Base-by-base conservation (phyloP, 2,113 vertebrate species). In the Hemichromis elongatus region DNA sequence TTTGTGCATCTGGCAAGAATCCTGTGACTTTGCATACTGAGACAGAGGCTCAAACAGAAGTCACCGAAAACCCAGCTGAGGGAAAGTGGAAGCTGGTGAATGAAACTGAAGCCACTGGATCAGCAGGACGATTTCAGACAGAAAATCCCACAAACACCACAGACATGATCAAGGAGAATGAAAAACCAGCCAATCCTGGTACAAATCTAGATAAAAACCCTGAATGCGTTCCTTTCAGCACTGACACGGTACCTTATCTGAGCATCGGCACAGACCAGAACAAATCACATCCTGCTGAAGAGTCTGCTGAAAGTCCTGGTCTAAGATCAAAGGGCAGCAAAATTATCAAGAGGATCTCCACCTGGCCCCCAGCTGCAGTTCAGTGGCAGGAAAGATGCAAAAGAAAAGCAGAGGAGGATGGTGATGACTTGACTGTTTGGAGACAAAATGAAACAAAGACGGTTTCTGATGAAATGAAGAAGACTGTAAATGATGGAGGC, bases 351-450 rank as follows among this genome's bases (percentile, higher is more conserved):
- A 95, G 95, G 82, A 87, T 94, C 26, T 92, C 93, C 77, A 95
- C 95, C 12, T 96, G 96, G 96, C 96, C 96, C 54, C 92, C 13
- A 0, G 86, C 93, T 33, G 93, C 91, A 11, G 26, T 26, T 19
- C 93, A 95, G 89, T 95, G 95, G 95, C 90, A 90, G 88, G 86
- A 83, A 11, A 88, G 91, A 50, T 84, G 92, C 55, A 79, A 87
- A 35, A 78, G 57, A 40, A 53, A 59, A 57, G 42, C 68, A 50
- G 68, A 70, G 8, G 56, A 89, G 28, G 59, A 82, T 9, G 85
- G 53, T 6, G 86, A 61, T 12, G 53, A 70, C 13, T 0, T 85
- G 63, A 19, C 56, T 26, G 24, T 75, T 28, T 84, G 85, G 84
- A 70, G 26, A 0, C 24, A 52, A 52, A 45, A 7, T 6, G 53